phyloP scores from a whole-genome alignment of 2,888 invertebrate genomes.

The Trypoxylon attenuatum region DNA sequence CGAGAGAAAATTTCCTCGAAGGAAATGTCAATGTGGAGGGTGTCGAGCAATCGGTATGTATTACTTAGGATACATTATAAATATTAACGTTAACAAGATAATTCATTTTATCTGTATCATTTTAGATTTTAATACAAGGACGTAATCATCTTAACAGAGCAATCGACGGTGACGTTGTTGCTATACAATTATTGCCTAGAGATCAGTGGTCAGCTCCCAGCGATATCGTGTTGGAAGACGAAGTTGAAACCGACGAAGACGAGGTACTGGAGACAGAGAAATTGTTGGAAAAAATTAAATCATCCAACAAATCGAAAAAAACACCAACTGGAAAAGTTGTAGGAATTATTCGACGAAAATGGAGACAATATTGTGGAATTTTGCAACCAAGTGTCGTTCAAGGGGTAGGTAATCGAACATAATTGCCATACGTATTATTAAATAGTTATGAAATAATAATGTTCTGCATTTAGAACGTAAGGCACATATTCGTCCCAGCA shows the following conservation, averaged over 20 bases:
- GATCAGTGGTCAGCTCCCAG: conserved; percentile 94
- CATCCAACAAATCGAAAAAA: conserved; percentile 22
- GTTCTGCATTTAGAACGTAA: conserved; percentile 68
- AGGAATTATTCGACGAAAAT: conserved; percentile 96
- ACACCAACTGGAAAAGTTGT: conserved; percentile 87
- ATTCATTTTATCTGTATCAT: conserved; percentile 33
- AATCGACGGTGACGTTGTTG: conserved; percentile 95
- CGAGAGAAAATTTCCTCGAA: conserved; percentile 95
- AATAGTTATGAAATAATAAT: no score
- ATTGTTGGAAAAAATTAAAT: conserved; percentile 15
- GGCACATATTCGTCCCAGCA: conserved; percentile 95
- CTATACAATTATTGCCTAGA: conserved; percentile 91
- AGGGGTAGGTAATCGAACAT: conserved; percentile 77
- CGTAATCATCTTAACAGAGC: conserved; percentile 91
- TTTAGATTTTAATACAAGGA: conserved; percentile 89
- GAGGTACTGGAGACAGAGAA: conserved; percentile 67
- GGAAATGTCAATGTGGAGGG: conserved; percentile 89
- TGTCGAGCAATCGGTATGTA: conserved; percentile 85
- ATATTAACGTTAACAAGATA: no score
- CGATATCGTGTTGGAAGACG: conserved; percentile 87
- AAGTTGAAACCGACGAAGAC: conserved; percentile 82
- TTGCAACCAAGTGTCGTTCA: conserved; percentile 85
- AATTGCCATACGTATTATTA: no score
- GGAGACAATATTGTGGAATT: conserved; percentile 99
- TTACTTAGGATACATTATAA: not conserved